These are phyloP conservation scores for Florisuga fusca DNA, from an alignment of 2,797 vertebrate genomes.

Conservation along the genomic window DNA sequence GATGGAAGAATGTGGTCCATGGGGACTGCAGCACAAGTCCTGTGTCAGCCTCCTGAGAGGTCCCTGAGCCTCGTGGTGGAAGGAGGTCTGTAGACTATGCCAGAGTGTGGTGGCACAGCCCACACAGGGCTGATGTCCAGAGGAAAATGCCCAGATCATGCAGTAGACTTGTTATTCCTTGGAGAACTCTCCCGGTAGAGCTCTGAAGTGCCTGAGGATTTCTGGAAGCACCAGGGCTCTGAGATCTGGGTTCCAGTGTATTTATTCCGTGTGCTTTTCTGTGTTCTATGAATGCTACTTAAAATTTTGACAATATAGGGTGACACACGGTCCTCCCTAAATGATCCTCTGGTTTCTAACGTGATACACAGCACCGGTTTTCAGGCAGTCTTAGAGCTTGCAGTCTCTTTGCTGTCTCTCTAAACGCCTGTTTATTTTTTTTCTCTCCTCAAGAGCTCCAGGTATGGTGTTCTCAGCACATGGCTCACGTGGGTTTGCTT, in stretches of 20 bases:
- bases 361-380: not conserved
- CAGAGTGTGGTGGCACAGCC: not conserved
- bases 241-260: not conserved
- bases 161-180: not conserved
- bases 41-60: not conserved
- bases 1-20: not conserved
- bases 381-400: not conserved
- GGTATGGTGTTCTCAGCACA: accelerated
- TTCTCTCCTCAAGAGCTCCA: not conserved
- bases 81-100: not conserved
- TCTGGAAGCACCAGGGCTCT: not conserved
- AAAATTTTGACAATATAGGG: not conserved
- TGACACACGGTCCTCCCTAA: not conserved
- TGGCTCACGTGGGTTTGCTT: not conserved
- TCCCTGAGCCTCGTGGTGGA: not conserved
- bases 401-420: not conserved
- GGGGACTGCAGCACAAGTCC: not conserved
- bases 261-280: not conserved
- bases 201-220: not conserved
- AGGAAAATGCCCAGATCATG: not conserved
- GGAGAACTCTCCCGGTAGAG: not conserved
- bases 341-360: not conserved
- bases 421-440: not conserved
- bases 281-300: not conserved
- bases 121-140: not conserved